These are phyloP conservation scores for Tubulanus polymorphus DNA, from an alignment of 2,888 invertebrate genomes.

Conservation along the genomic window DNA sequence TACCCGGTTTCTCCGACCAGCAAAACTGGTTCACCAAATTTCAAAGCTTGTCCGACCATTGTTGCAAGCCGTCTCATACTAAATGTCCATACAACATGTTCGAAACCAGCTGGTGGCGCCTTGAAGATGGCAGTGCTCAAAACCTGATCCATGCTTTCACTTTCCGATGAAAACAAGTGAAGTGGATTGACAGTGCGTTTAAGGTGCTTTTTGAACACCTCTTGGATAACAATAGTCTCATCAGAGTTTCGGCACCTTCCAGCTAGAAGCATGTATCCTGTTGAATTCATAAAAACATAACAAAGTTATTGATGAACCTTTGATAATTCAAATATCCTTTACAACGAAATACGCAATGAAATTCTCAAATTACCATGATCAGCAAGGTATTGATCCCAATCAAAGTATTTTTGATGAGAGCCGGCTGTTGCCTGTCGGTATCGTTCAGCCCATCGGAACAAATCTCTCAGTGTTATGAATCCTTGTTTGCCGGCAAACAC, in stretches of 20 bases:
- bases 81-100: constrained; percentile 90
- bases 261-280: constrained; percentile 83
- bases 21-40: constrained; percentile 89
- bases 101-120: constrained; percentile 57
- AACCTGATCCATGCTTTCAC: constrained; percentile 8
- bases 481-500: constrained; percentile 85
- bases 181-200: constrained; percentile 70
- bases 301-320: neutral
- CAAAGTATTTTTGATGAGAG: constrained; percentile 65
- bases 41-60: constrained; percentile 68
- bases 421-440: constrained; percentile 63
- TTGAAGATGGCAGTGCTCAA: constrained; percentile 14
- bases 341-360: too few relatives aligned
- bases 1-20: constrained; percentile 91
- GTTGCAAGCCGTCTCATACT: constrained; percentile 74
- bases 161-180: constrained; percentile 62
- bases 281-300: constrained; percentile 12
- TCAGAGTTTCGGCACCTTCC: constrained; percentile 82
- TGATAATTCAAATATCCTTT: too few relatives aligned
- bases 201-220: constrained; percentile 66
- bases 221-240: constrained; percentile 76
- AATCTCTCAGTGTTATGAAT: constrained; percentile 88
- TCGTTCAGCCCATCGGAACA: constrained; percentile 93
- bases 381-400: constrained; percentile 95
- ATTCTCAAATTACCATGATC: constrained; percentile 58